These are phyloP conservation scores for Propsilocerus akamusi DNA, from an alignment of 1,140 invertebrate species.

Conservation along the genomic window DNA sequence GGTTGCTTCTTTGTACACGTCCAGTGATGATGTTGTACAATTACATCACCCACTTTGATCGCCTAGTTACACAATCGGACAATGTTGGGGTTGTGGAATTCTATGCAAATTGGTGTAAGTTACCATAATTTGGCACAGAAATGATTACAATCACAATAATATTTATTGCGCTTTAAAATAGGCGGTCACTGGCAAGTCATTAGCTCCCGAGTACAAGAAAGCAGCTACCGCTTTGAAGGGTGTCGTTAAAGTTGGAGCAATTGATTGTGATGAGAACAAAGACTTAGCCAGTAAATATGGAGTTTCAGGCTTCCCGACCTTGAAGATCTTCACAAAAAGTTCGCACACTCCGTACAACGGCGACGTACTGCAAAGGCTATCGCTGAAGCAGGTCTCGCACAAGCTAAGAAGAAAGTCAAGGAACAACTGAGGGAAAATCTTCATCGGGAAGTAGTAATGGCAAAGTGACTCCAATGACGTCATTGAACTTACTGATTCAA, in stretches of 20 bases:
- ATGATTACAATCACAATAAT: too few relatives aligned
- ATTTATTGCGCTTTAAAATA: not conserved
- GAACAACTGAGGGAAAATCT: conserved; percentile 40
- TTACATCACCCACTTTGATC: conserved; percentile 82
- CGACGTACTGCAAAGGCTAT: conserved; percentile 68
- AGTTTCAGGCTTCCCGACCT: conserved; percentile 85
- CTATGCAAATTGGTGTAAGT: not conserved
- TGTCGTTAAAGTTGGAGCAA: conserved; percentile 80
- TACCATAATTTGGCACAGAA: not conserved
- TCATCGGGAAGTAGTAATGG: conserved; percentile 25
- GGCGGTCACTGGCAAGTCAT: conserved; percentile 68
- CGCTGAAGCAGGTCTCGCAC: conserved; percentile 62
- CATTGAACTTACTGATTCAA: conserved; percentile 81
- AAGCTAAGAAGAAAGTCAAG: conserved; percentile 47
- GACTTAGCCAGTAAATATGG: conserved; percentile 62
- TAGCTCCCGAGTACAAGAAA: conserved; percentile 78
- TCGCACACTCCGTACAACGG: conserved; percentile 78
- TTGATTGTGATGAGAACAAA: conserved; percentile 82
- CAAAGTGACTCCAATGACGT: conserved; percentile 48
- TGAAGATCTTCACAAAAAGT: conserved; percentile 90
- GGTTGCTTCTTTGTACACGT: conserved; percentile 52
- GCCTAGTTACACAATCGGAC: conserved; percentile 64
- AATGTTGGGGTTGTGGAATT: conserved; percentile 70
- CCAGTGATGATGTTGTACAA: conserved; percentile 72
- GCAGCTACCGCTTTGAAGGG: conserved; percentile 78